Percentiles rank a stretch among this genome's conserved stretches.
phyloP scores from a whole-genome alignment of 1,140 invertebrate genomes.

The Heliconius melpomene region DNA sequence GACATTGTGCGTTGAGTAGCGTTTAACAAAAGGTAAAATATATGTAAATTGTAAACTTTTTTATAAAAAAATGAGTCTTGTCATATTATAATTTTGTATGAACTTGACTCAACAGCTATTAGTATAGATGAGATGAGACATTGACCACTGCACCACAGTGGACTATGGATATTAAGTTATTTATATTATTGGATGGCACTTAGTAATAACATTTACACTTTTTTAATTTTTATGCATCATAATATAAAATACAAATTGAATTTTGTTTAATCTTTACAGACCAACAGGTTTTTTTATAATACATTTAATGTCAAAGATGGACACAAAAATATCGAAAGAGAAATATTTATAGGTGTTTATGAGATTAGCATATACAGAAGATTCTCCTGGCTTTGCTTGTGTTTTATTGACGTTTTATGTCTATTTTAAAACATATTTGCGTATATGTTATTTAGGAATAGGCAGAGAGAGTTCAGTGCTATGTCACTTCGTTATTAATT shows the following conservation, averaged over 20 bases:
- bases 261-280: constrained; percentile 4
- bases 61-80: no score
- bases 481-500: no score
- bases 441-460: no score
- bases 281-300: constrained; percentile 9
- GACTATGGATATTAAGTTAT: constrained; percentile 7
- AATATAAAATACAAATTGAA: constrained; percentile 10
- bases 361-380: neutral
- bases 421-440: no score
- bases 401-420: neutral
- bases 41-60: neutral
- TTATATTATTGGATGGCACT: neutral
- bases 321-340: neutral
- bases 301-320: constrained; percentile 13
- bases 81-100: no score
- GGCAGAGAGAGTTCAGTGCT: neutral
- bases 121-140: neutral
- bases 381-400: neutral
- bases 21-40: neutral
- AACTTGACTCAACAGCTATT: neutral
- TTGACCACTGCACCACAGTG: neutral
- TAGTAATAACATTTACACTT: constrained; percentile 11
- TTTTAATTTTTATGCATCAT: constrained; percentile 15
- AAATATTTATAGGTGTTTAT: constrained; percentile 3
- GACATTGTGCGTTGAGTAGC: no score